Evolutionary conservation across 2,113 vertebrate genomes (phyloP).

Genomic region (Odontophorus gujanensis): DNA sequence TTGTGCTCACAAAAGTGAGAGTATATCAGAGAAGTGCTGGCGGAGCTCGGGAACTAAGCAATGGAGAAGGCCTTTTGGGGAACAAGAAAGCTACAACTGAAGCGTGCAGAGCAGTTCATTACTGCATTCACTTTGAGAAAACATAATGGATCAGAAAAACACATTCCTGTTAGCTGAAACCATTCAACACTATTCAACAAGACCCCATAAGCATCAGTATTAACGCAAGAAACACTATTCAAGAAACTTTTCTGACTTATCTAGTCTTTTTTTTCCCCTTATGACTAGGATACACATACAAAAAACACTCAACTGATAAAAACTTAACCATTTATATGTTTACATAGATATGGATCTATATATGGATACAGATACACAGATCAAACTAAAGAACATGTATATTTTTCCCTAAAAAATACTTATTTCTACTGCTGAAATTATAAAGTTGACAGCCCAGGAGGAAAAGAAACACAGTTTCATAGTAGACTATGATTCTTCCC

Average conservation of each 20-base stretch:
- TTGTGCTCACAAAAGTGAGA: neutral
- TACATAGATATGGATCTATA: neutral
- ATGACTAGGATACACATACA: rapidly evolving
- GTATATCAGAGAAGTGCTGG: neutral
- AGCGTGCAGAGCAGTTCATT: neutral
- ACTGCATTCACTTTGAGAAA: neutral
- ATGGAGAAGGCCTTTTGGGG: neutral
- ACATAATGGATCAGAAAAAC: constrained; percentile 9
- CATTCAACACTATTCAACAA: neutral
- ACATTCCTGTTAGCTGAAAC: constrained; percentile 16
- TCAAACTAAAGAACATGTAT: neutral
- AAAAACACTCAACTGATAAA: neutral
- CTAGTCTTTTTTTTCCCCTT: neutral
- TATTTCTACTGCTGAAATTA: neutral
- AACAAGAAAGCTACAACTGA: neutral
- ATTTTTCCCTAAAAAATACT: neutral
- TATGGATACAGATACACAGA: neutral
- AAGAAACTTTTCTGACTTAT: neutral
- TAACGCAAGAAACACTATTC: too few relatives aligned
- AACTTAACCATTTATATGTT: neutral
- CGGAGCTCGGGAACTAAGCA: neutral
- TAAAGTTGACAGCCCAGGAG: neutral
- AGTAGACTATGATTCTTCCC: neutral
- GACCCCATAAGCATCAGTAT: too few relatives aligned
- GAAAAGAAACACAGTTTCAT: neutral